Base-by-base conservation (phyloP, 2,888 invertebrate species). In the Latrodectus elegans region DNA sequence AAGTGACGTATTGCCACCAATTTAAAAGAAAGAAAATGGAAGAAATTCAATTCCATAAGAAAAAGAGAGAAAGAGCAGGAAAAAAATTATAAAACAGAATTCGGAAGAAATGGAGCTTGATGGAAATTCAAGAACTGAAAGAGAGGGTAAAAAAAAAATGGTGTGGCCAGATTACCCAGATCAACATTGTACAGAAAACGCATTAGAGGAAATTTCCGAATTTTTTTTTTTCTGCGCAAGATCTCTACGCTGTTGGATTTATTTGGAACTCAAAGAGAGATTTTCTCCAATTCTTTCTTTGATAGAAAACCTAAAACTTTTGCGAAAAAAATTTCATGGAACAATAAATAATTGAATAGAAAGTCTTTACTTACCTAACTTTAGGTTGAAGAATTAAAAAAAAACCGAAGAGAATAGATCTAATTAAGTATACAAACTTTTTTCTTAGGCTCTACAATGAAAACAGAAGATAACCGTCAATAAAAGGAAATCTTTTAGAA, bases 1-100 rank as follows among this genome's bases (percentile, higher is more conserved):
- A 81, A 81, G 67, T 81, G 81, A 81, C 81, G 74, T 81, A 81
- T 81, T 81, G 81, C 81, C 53, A 53, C 22, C 74, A 67, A 67
- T 65, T 73, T 67, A 68, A 15, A 49, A 26, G 14, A 52, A 68
- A 67, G 74, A 68, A 38, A 55, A 67, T 64, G 55, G 55, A 70
- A 49, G 52, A 26, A 70, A 55, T 70, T 49, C 70, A 60, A 72
- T 80, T 60, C 51, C 26, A 38, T 22, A 22, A 22, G 38, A 64
- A 64, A 53, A 38, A 38, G 38, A 78, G 64, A 79, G 68, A 80
- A 38, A 38, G 38, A 38, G 38, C 38, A 38, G 38, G 38, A 38
- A 38, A 38, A 22, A 38, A 71, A 64, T 2, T 72, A 72, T 80
- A 60, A 71, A 80, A 80, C 60, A 64, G 71, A 79, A 26, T 60